Base-by-base conservation (phyloP, 2,797 vertebrate species). In the Liasis olivaceus region DNA sequence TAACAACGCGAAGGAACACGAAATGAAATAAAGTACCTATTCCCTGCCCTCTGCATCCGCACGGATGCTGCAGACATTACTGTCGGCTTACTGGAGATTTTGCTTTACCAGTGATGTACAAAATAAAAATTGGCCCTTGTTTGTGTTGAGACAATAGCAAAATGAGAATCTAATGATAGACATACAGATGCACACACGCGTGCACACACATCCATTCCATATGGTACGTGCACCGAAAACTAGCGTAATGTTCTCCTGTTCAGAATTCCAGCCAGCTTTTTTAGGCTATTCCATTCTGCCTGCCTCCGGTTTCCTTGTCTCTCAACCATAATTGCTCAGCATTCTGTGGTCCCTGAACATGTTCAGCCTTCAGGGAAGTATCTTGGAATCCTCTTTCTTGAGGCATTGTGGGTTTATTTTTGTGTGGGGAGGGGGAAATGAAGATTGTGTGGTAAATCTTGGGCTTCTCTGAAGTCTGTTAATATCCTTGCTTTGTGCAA, bases 1-100 rank as follows among this genome's bases (percentile, higher is more conserved):
- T 47, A 77, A 89, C 95, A 95, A 86, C 93, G 95, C 94, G 95
- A 96, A 95, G 94, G 95, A 96, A 93, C 95, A 96, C 90, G 93
- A 93, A 95, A 95, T 51, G 88, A 94, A 95, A 95, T 85, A 94
- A 88, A 63, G 24, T 93, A 87, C 93, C 91, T 77, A 47, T 51
- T 15, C 54, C 17, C 91, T 36, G 36, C 51, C 4, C 11, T 26
- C 20, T 51, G 64, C 42, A 15, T 28, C 89, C 31, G 69, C 3
- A 59, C 6, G 42, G 77, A 89, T 24, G 89, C 26, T 89, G 87
- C 91, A 62, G 90, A 90, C 94, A 92, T 94, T 94, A 88, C 90
- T 8, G 42, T 93, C 88, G 90, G 72, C 93, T 92, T 90, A 94
- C 91, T 88, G 93, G 89, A 89, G 3, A 84, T 89, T 62, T 90